Percentiles rank a stretch among this genome's conserved stretches.
phyloP scores from a whole-genome alignment of 2,888 invertebrate genomes.

The Xestobium rufovillosum region DNA sequence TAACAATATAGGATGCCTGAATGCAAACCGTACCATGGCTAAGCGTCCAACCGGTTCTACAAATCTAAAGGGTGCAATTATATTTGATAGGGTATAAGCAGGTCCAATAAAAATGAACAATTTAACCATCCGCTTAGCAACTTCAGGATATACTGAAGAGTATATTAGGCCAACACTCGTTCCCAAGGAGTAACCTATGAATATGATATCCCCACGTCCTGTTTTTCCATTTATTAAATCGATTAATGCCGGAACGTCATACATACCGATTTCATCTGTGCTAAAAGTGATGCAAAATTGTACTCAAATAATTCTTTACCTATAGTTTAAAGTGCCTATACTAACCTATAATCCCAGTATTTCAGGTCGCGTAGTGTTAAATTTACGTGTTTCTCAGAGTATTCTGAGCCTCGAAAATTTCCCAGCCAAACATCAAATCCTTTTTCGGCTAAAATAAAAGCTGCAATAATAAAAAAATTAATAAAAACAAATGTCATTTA shows the following conservation, averaged over 20 bases:
- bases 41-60: slow-evolving; percentile 33
- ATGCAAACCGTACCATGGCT: slow-evolving; percentile 44
- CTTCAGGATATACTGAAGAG: slow-evolving; percentile 48
- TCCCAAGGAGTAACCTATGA: slow-evolving; percentile 56
- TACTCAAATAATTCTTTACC: too few species aligned
- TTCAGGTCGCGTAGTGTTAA: slow-evolving; percentile 31
- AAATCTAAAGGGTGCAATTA: slow-evolving; percentile 56
- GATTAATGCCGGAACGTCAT: slow-evolving; percentile 51
- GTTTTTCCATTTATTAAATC: slow-evolving; percentile 45
- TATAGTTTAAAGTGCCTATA: slow-evolving; percentile 5
- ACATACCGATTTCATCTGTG: slow-evolving; percentile 52
- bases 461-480: too few species aligned
- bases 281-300: too few species aligned
- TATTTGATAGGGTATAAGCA: slow-evolving; percentile 45
- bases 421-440: slow-evolving; percentile 51
- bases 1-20: too few species aligned
- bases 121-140: slow-evolving; percentile 46
- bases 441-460: slow-evolving; percentile 45
- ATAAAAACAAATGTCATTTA: too few species aligned
- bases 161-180: slow-evolving; percentile 51
- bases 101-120: slow-evolving; percentile 50
- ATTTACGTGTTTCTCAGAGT: slow-evolving; percentile 34
- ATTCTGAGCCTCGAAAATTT: slow-evolving; percentile 40
- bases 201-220: slow-evolving; percentile 39
- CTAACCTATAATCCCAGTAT: slow-evolving; percentile 38